Percentiles rank a stretch among this genome's conserved stretches.
phyloP scores from a whole-genome alignment of 2,888 invertebrate genomes.

The Chymomyza procnemis region DNA sequence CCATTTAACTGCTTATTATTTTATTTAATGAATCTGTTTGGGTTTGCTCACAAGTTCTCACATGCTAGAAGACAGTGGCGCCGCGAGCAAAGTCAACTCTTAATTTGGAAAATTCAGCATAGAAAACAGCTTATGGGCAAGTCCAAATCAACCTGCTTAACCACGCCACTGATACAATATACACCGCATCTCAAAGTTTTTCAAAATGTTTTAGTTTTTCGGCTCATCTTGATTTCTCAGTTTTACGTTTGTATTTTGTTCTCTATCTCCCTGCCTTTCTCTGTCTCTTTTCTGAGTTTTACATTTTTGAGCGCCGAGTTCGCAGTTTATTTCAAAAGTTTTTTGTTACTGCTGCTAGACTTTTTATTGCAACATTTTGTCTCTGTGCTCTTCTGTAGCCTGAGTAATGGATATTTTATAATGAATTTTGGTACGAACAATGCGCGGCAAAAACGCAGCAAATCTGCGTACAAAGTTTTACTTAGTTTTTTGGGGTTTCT shows the following conservation, averaged over 20 bases:
- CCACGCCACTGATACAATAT: no score
- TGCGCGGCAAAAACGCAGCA: conserved; percentile 6
- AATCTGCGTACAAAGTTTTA: neutral
- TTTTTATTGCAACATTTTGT: conserved; percentile 39
- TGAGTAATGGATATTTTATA: conserved; percentile 69
- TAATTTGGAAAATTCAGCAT: no score
- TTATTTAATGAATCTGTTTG: conserved; percentile 72
- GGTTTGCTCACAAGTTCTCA: conserved; percentile 20
- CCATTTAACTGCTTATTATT: conserved; percentile 59
- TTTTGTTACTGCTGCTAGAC: conserved; percentile 35
- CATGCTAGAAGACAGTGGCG: no score
- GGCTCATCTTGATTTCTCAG: neutral
- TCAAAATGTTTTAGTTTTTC: conserved; percentile 57
- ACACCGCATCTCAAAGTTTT: conserved; percentile 51
- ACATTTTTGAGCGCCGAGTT: neutral
- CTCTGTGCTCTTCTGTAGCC: conserved; percentile 26
- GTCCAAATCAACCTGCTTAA: no score
- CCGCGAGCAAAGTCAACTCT: no score
- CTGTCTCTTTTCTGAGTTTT: neutral
- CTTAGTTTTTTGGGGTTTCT: neutral
- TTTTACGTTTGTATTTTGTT: neutral
- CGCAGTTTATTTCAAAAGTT: conserved; percentile 12
- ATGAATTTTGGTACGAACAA: conserved; percentile 58
- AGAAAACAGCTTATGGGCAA: no score
- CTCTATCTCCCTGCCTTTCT: no score